Conservation (phyloP, 92 coral and sea anemone genomes). For the Siderastrea radians region DNA sequence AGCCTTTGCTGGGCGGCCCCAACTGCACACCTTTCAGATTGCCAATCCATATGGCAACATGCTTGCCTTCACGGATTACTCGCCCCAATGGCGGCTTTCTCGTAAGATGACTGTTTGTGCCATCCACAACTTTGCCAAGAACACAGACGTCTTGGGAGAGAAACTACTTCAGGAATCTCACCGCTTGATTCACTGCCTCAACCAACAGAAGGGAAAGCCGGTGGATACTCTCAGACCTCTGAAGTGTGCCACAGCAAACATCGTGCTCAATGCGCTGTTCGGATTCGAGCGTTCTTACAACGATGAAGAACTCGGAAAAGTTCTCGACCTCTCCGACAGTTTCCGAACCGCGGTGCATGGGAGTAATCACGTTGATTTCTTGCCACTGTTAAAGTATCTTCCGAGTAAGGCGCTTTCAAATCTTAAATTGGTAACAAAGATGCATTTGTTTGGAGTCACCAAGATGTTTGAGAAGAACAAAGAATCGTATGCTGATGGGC, state of each 20-base stretch:
- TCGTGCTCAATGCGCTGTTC: constrained; percentile 71
- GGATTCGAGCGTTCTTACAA: constrained; percentile 64
- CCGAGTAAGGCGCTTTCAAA: constrained; percentile 49
- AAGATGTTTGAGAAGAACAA: constrained; percentile 68
- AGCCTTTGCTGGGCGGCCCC: constrained; percentile 83
- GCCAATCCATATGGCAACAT: constrained; percentile 23
- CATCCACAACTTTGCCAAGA: constrained; percentile 72
- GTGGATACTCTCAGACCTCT: constrained; percentile 57
- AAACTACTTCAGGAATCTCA: constrained; percentile 62
- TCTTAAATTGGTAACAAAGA: constrained; percentile 11
- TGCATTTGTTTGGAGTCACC: constrained; percentile 4
- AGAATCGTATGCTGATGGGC: constrained; percentile 59
- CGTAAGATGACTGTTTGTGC: constrained; percentile 51
- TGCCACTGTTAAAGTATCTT: constrained; percentile 76
- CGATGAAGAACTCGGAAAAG: constrained; percentile 47
- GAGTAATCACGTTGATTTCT: constrained; percentile 70
- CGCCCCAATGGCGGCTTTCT: constrained; percentile 14
- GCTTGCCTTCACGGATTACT: constrained; percentile 15
- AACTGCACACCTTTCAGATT: constrained; percentile 54
- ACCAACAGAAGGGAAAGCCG: constrained; percentile 52
- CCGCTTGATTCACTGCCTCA: constrained; percentile 51
- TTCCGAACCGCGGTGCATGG: constrained; percentile 59
- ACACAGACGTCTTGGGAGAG: constrained; percentile 42
- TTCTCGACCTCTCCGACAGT: constrained; percentile 61
- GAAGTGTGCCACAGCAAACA: constrained; percentile 74